phyloP scores from a whole-genome alignment of 2,888 invertebrate genomes.

The Lepidocyrtoides sp. region DNA sequence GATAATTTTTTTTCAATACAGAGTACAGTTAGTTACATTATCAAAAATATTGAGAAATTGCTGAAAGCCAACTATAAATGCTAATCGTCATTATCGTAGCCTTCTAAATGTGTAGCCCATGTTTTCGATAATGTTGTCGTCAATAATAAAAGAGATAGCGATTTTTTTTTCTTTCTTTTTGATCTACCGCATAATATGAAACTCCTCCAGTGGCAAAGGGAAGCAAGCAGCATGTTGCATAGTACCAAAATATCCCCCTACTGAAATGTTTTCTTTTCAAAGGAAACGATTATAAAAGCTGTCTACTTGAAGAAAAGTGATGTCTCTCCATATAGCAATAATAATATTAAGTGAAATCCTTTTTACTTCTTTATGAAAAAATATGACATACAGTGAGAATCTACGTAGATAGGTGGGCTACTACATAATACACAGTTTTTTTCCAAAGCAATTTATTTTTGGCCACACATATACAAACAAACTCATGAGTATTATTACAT shows the following conservation, averaged over 20 bases:
- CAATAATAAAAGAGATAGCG: background rate
- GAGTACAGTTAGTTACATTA: background rate
- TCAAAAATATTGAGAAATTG: background rate
- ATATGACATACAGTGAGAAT: background rate
- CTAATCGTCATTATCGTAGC: background rate
- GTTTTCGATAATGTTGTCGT: background rate
- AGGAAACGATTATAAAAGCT: slow-evolving; percentile 1
- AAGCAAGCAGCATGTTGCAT: background rate
- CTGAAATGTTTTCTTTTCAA: background rate
- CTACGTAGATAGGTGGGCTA: background rate
- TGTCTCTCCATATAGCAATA: background rate
- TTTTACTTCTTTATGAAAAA: background rate
- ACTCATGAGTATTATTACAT: background rate
- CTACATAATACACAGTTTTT: too few relatives aligned
- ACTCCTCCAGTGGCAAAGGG: background rate
- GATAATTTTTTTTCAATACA: background rate
- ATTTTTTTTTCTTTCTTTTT: background rate
- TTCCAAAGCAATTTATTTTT: background rate
- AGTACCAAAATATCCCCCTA: background rate
- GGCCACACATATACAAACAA: background rate
- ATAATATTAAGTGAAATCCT: background rate
- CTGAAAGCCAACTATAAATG: background rate
- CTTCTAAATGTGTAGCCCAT: background rate
- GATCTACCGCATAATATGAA: background rate
- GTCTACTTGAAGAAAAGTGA: background rate